Conservation (phyloP, 1,140 invertebrate species). For the Leptoteleia sp. region DNA sequence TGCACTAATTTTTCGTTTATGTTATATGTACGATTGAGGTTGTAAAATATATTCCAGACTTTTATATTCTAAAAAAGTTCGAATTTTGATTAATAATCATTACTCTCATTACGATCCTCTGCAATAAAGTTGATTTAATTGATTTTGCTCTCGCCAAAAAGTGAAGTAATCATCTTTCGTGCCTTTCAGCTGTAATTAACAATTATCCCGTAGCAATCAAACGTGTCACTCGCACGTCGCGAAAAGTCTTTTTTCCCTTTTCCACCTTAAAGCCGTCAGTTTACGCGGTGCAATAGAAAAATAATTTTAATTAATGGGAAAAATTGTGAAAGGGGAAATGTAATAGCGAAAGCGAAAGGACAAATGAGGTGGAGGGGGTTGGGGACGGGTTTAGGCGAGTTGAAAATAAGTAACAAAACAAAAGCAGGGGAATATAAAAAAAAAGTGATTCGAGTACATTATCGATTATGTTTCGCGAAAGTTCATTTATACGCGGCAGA, state of each 20-base stretch:
- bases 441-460: constrained; percentile 39
- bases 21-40: no score
- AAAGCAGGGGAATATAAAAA: constrained; percentile 6
- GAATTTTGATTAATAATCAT: constrained; percentile 10
- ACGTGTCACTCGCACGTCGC: constrained; percentile 28
- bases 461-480: constrained; percentile 58
- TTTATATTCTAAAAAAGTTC: no score
- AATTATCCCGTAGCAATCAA: constrained; percentile 42
- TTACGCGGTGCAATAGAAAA: constrained; percentile 11
- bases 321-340: constrained; percentile 2
- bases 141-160: constrained; percentile 16
- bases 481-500: constrained; percentile 42
- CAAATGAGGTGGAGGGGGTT: not conserved
- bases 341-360: not conserved
- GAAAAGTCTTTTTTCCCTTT: constrained; percentile 1
- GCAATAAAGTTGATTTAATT: constrained; percentile 38
- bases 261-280: not conserved
- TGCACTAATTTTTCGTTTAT: no score
- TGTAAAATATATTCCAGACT: no score
- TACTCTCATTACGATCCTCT: not conserved
- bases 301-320: constrained; percentile 49
- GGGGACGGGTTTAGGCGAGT: not conserved
- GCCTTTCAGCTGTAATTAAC: constrained; percentile 35
- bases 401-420: constrained; percentile 25
- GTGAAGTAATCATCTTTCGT: constrained; percentile 16